Evolutionary conservation across 2,888 invertebrate species (phyloP).

Genomic region (Hirtodrosophila trivittata): DNA sequence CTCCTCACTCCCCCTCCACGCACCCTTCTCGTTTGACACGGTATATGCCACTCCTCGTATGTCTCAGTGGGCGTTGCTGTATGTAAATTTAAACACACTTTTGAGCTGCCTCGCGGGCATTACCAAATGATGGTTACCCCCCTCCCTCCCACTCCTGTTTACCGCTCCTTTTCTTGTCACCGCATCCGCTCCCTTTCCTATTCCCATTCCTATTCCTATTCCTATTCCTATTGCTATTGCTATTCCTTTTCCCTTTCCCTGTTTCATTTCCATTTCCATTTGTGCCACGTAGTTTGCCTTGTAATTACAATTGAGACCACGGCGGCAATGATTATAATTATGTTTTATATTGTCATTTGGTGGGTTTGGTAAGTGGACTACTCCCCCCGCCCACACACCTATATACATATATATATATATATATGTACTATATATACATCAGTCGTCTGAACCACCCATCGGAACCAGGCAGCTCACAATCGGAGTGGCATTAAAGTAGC

Average conservation of each 20-base stretch:
- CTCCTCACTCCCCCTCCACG: too few species aligned
- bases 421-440: background rate
- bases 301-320: conserved; percentile 74
- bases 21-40: background rate
- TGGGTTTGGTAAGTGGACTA: conserved; percentile 33
- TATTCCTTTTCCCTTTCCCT: background rate
- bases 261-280: conserved; percentile 19
- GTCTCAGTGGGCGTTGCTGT: conserved; percentile 58
- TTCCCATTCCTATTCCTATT: background rate
- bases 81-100: conserved; percentile 70
- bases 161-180: too few species aligned
- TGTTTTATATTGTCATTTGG: conserved; percentile 66
- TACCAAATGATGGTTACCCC: conserved; percentile 32
- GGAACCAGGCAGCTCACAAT: conserved; percentile 10
- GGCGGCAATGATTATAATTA: conserved; percentile 80
- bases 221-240: background rate
- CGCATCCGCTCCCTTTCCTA: conserved; percentile 16
- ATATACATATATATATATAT: background rate
- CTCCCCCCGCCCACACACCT: background rate
- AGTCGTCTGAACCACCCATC: background rate
- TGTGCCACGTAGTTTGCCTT: conserved; percentile 59
- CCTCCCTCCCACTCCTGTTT: too few species aligned
- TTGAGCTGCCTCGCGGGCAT: conserved; percentile 74
- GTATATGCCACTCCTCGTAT: conserved; percentile 35
- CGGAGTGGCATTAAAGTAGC: conserved; percentile 60